Percentiles rank a stretch among this genome's conserved stretches.
Evolutionary conservation across 2,113 vertebrate species (phyloP).

Genomic region (Pongo pygmaeus): DNA sequence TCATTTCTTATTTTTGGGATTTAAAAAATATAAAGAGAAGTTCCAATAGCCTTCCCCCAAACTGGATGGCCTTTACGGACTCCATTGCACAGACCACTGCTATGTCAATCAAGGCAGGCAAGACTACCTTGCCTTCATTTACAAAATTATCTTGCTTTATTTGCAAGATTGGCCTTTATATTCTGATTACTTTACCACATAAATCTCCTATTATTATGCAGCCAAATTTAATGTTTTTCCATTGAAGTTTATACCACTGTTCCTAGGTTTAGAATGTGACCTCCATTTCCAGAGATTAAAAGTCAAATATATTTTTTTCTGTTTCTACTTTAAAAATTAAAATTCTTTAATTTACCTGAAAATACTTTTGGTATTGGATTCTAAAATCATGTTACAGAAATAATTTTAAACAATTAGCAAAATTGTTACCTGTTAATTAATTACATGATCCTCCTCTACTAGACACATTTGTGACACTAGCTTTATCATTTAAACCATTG

Average conservation of each 20-base stretch:
- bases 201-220: background rate
- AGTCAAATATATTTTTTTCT: background rate
- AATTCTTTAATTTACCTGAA: background rate
- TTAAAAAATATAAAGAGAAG: background rate
- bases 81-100: background rate
- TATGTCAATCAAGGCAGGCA: background rate
- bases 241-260: background rate
- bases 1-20: background rate
- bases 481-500: background rate
- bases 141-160: background rate
- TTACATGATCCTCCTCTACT: background rate
- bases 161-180: background rate
- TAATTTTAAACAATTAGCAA: background rate
- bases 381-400: background rate
- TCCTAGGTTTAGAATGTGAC: background rate
- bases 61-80: background rate
- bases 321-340: background rate
- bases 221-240: background rate
- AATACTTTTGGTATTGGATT: background rate
- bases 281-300: background rate
- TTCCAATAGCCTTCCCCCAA: background rate
- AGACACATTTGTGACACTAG: background rate
- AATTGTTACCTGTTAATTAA: background rate
- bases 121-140: background rate
- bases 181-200: background rate